These are phyloP conservation scores for Pristiophorus japonicus DNA, from an alignment of 2,113 vertebrate genomes.

Conservation along the genomic window DNA sequence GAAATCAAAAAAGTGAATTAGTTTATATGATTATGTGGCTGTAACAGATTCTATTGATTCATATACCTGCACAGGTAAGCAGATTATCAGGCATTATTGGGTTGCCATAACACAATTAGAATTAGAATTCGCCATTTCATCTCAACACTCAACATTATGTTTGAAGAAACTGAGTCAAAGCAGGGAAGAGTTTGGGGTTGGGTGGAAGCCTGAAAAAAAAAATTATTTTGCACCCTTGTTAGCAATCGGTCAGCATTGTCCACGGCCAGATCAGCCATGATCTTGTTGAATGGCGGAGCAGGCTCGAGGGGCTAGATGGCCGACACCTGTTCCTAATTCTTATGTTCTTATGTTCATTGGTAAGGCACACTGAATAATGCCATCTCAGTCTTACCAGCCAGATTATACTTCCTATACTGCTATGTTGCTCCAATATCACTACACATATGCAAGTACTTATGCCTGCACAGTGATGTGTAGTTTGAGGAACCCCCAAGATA, in stretches of 20 bases:
- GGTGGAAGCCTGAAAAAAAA: not conserved
- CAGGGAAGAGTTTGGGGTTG: not conserved
- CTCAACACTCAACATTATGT: not conserved
- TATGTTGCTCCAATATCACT: not conserved
- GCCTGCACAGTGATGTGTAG: not conserved
- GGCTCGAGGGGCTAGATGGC: too few species aligned
- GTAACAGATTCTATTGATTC: not conserved
- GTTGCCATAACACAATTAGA: not conserved
- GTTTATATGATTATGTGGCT: conserved; percentile 57
- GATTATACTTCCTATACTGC: not conserved
- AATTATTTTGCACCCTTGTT: not conserved
- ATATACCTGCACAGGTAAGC: not conserved
- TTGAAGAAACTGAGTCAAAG: not conserved
- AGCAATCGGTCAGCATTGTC: not conserved
- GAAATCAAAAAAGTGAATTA: conserved; percentile 45
- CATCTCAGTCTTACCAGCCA: not conserved
- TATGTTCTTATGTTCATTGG: too few species aligned
- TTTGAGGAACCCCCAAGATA: too few species aligned
- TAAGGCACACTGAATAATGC: not conserved
- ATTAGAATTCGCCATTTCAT: conserved; percentile 16
- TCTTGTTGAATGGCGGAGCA: too few species aligned
- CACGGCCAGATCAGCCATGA: too few species aligned
- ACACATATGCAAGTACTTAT: not conserved
- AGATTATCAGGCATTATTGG: not conserved
- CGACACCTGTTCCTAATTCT: too few species aligned